phyloP scores from a whole-genome alignment of 2,888 invertebrate species.

The Hartigia nigra region DNA sequence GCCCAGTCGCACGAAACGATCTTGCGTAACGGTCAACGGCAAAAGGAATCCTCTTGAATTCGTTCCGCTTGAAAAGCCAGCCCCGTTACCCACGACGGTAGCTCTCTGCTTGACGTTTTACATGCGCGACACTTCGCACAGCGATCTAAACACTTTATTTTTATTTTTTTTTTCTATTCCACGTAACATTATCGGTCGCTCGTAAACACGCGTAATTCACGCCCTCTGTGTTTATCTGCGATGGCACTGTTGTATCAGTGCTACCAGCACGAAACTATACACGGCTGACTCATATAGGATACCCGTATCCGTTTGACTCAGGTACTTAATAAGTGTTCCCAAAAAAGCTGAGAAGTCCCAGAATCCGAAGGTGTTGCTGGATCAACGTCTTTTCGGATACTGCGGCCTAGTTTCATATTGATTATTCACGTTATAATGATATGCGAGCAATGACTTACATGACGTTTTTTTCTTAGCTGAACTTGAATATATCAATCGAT shows the following conservation, averaged over 20 bases:
- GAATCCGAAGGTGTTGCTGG: background rate
- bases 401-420: background rate
- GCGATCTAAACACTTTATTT: background rate
- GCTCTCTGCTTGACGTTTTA: background rate
- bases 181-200: background rate
- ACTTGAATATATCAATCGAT: background rate
- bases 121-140: background rate
- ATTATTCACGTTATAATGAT: background rate
- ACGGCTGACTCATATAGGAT: background rate
- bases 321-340: background rate
- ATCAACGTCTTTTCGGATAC: background rate
- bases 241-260: background rate
- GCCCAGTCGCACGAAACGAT: conserved; percentile 17
- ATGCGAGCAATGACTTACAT: background rate
- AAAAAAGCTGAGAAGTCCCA: background rate
- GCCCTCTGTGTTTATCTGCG: background rate
- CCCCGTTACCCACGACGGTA: background rate
- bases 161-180: background rate
- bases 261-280: background rate
- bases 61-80: conserved; percentile 23
- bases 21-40: conserved; percentile 25
- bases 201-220: background rate
- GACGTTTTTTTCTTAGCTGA: background rate
- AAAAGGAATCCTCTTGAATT: conserved; percentile 14
- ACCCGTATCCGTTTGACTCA: background rate